A percentile compares a stretch with the other conserved stretches of the same genome.
Conservation (phyloP, 92 coral and sea anemone genomes). For the Virgularia gustaviana region DNA sequence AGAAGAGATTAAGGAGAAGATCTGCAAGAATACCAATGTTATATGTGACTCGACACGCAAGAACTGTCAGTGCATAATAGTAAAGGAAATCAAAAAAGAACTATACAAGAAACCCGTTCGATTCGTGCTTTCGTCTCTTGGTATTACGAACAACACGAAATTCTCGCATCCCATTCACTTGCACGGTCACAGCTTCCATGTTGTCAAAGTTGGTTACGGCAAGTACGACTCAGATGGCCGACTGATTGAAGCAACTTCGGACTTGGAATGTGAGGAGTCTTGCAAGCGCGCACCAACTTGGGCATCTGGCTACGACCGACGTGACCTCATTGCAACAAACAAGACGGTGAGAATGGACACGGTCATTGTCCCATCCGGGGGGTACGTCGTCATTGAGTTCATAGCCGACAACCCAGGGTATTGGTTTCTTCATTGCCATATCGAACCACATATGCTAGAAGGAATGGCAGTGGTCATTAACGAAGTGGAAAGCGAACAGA, state of each 20-base stretch:
- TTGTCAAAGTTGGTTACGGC: constrained; percentile 16
- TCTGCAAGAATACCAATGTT: neutral
- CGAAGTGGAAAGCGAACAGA: constrained; percentile 6
- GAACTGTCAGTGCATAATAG: neutral
- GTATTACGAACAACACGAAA: neutral
- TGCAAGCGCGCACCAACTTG: constrained; percentile 1
- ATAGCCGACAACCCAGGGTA: constrained; percentile 69
- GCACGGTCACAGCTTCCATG: constrained; percentile 32
- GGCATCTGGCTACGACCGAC: neutral
- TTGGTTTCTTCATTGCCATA: constrained; percentile 79
- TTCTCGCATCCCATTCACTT: constrained; percentile 23
- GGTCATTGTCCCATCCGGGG: constrained; percentile 63
- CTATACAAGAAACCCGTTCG: constrained; percentile 1
- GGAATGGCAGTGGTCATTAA: constrained; percentile 65
- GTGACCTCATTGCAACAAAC: neutral
- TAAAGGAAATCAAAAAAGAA: neutral
- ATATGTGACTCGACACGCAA: neutral
- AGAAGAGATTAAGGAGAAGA: neutral
- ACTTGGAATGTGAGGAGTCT: neutral
- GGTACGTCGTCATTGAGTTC: constrained; percentile 64
- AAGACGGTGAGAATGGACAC: constrained; percentile 67
- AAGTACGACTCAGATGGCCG: neutral
- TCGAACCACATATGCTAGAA: constrained; percentile 58
- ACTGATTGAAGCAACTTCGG: neutral
- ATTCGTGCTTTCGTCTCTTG: constrained; percentile 14